Evolutionary conservation across 2,797 vertebrate species (phyloP).

Genomic region (Mastacembelus armatus): DNA sequence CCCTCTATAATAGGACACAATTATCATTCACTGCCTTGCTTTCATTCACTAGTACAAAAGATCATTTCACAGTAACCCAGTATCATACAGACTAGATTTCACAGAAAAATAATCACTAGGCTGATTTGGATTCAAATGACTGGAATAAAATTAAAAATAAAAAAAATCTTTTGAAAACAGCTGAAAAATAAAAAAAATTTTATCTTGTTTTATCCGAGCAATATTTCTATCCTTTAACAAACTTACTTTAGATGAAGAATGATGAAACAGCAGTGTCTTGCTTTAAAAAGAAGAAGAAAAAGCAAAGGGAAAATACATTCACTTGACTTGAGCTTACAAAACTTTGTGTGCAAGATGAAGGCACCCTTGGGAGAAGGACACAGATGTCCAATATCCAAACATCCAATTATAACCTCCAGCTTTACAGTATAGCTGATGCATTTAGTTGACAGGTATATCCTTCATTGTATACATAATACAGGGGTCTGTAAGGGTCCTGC

Average conservation of each 20-base stretch:
- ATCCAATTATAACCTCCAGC: slow-evolving; percentile 47
- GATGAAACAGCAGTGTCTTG: not conserved
- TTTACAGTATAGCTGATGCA: slow-evolving; percentile 45
- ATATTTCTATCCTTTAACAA: not conserved
- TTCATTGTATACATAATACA: slow-evolving; percentile 44
- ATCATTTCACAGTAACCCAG: not conserved
- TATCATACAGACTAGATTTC: not conserved
- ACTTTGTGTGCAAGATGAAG: slow-evolving; percentile 12
- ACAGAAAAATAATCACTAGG: not conserved
- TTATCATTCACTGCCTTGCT: not conserved
- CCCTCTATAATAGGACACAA: not conserved
- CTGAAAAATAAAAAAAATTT: not conserved
- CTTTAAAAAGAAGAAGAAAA: not conserved
- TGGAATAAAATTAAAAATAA: not conserved
- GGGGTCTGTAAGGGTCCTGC: slow-evolving; percentile 46
- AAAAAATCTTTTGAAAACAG: not conserved
- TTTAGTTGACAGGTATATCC: slow-evolving; percentile 59
- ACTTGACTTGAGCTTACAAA: slow-evolving; percentile 12
- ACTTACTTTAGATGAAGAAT: not conserved
- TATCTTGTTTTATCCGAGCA: not conserved
- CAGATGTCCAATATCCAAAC: slow-evolving; percentile 50
- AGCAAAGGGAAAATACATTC: slow-evolving; percentile 6
- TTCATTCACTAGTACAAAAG: not conserved
- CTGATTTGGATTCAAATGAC: not conserved
- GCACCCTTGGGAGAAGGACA: slow-evolving; percentile 44